Evolutionary conservation across 2,888 invertebrate genomes (phyloP), one percentile per base, ranked within the genome.

Genomic region (Lysandra coridon): DNA sequence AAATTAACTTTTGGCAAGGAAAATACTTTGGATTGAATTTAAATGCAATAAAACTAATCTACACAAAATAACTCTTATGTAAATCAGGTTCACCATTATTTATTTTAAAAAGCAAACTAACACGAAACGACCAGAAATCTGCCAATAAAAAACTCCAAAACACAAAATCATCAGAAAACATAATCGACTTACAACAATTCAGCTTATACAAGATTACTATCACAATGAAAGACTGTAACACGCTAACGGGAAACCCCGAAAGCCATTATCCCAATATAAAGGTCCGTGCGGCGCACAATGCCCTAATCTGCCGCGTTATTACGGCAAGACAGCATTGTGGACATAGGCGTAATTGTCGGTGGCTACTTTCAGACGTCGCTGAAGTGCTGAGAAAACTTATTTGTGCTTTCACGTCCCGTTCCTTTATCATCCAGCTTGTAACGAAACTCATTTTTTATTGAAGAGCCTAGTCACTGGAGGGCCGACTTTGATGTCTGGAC

Each of bases 191-290:
- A 40, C 33, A 69, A 33, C 69, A 33, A 69, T 10, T 23, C 23
- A 75, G 33, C 37, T 73, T 73, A 78, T 79, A 75, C 78, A 80
- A 74, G 80, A 80, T 81, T 81, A 81, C 82, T 80, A 79, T 80
- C 81, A 80, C 75, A 81, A 81, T 79, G 80, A 80, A 80, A 80
- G 80, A 79, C 73, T 79, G 82, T 81, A 79, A 81, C 80, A 83
- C 82, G 80, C 85, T 82, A 84, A 84, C 83, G 83, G 83, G 79
- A 83, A 83, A 82, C 81, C 82, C 83, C 83, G 80, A 83, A 84
- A 84, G 85, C 86, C 85, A 87, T 87, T 85, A 87, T 85, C 83
- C 82, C 81, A 83, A 82, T 83, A 86, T 85, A 85, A 88, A 87
- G 87, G 86, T 84, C 83, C 82, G 84, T 84, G 84, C 82, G 80